Conservation (phyloP, 2,888 invertebrate genomes). For the Rhamnusium bicolor region DNA sequence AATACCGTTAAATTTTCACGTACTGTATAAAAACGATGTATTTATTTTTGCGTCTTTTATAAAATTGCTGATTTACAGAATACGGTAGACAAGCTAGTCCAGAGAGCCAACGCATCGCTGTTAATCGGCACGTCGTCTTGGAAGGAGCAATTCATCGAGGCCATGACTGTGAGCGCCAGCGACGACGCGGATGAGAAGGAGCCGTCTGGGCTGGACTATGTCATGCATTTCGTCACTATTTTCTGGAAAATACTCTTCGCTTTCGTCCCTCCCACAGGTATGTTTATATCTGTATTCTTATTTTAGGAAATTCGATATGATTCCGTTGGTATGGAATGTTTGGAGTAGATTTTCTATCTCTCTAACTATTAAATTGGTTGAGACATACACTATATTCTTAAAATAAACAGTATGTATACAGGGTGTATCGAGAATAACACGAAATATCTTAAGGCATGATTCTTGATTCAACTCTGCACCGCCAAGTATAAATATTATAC, state of each 20-base stretch:
- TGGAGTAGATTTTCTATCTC: too few species aligned
- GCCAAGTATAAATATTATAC: too few species aligned
- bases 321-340: too few species aligned
- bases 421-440: too few species aligned
- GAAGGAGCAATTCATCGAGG: conserved; percentile 99
- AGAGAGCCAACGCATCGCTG: conserved; percentile 96
- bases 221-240: conserved; percentile 95
- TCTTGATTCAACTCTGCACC: too few species aligned
- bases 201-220: conserved; percentile 93
- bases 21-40: neutral
- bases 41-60: neutral
- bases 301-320: too few species aligned
- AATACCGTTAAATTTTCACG: too few species aligned
- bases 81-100: conserved; percentile 98
- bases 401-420: too few species aligned
- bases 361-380: too few species aligned
- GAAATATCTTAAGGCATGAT: too few species aligned
- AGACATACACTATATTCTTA: too few species aligned
- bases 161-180: conserved; percentile 94
- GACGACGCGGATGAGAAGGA: conserved; percentile 77
- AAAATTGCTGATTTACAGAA: conserved; percentile 78
- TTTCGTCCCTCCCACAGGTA: conserved; percentile 98
- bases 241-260: conserved; percentile 99
- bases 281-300: neutral
- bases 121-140: conserved; percentile 97